Evolutionary conservation across 2,888 invertebrate species (phyloP), one percentile per base, ranked within the genome.

Genomic region (Phrixothrix hirtus): DNA sequence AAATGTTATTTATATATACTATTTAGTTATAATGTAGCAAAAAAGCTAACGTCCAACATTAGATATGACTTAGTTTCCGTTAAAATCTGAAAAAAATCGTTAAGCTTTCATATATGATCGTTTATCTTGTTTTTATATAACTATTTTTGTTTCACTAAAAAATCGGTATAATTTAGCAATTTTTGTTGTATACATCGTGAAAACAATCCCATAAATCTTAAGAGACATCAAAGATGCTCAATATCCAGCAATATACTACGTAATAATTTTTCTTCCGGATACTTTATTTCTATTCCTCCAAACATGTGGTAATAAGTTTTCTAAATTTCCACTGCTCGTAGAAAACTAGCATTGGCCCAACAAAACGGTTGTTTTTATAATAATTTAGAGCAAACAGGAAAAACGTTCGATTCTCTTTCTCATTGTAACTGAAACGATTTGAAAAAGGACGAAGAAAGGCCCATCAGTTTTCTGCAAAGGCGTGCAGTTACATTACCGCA

Each of bases 191-290:
- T 32, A 27, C 38, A 50, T 50, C 37, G 44, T 30, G 38, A 44
- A 50, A 51, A 51, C 51, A 51, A 41, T 45, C 34, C 51, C 13
- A 51, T 51, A 51, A 51, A 45, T 51, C 51, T 51, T 29, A 39
- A 37, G 25, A 13, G 51, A 39, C 39, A 51, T 45, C 45, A 31
- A 29, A 39, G 51, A 45, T 45, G 51, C 45, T 45, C 51, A 45
- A 44, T 45, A 51, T 51, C 44, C 27, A 32, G 37, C 35, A 49
- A 49, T 43, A 49, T 37, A 43, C 32, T 21, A 32, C 29, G 35
- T 51, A 45, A 51, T 51, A 51, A 51, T 41, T 51, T 51, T 51
- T 44, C 36, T 32, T 26, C 29, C n/a, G 6, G 32, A 34, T 50
- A 50, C 43, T 43, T 50, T 43, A 44, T 50, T 38, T 43, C 38